Base-by-base conservation (phyloP, 2,113 vertebrate species). In the Riparia riparia region DNA sequence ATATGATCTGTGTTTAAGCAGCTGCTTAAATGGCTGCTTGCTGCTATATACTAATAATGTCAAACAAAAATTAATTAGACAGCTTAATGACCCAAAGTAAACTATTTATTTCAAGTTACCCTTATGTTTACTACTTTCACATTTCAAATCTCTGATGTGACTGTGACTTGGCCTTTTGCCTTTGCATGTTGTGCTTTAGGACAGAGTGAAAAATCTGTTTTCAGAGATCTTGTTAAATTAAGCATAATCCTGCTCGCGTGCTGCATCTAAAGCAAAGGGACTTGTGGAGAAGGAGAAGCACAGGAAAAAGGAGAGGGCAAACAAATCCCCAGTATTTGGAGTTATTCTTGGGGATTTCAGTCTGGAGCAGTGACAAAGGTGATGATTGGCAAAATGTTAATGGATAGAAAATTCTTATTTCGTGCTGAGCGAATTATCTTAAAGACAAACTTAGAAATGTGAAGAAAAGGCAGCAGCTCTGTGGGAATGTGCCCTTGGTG, bases 101-200 rank as follows among this genome's bases (percentile, higher is more conserved):
- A 94, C 65, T 71, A 34, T 95, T 92, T 94, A 85, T 90, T 90
- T 89, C 64, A 64, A 81, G 56, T 78, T 96, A 82, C 31, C 45
- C 66, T 88, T 85, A 31, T 56, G 80, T 95, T 96, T 95, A 89
- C 80, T 97, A 81, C 39, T 47, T 63, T 37, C 65, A 70, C 51
- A n/a, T 92, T 92, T 89, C n/a, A 85, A 95, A 91, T 66, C 56
- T 87, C 37, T 74, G 25, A 31, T 53, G 57, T 94, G 86, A 61
- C 56, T 66, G 34, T 41, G 72, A 39, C 37, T 80, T 94, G 86
- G 76, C 51, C 92, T 92, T 84, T 86, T 87, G 84, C 87, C 64
- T 86, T 60, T 71, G 42, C 19, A 13, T 56, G 60, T 66, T 73
- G 31, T 51, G 39, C 72, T 88, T 76, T 64, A 81, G 76, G 80